These are phyloP conservation scores for Avahi laniger DNA, from an alignment of 2,797 vertebrate species.

Conservation along the genomic window DNA sequence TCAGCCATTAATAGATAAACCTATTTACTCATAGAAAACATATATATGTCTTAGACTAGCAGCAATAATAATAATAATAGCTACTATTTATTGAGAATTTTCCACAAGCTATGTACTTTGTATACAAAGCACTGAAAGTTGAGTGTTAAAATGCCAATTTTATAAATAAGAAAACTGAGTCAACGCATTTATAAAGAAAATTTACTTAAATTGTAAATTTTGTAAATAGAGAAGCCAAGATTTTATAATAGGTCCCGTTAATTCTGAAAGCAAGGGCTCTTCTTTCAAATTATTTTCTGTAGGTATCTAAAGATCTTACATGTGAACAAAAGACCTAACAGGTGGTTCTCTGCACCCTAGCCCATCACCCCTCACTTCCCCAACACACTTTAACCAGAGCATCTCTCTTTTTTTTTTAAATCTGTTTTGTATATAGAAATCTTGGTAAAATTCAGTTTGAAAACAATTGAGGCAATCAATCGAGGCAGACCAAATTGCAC, in stretches of 20 bases:
- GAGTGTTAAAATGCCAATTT: not conserved
- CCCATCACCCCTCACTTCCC: fast-evolving
- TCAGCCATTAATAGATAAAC: not conserved
- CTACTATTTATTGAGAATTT: not conserved
- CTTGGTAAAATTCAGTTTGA: not conserved
- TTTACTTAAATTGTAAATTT: not conserved
- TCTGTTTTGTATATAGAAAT: not conserved
- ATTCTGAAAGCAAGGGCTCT: not conserved
- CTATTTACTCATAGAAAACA: not conserved
- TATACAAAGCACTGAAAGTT: not conserved
- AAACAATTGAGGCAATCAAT: not conserved
- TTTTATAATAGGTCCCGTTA: not conserved
- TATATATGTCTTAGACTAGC: not conserved
- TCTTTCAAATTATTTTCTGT: not conserved
- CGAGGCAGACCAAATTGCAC: not conserved
- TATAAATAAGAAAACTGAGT: not conserved
- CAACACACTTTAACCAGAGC: not conserved
- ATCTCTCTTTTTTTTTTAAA: not conserved
- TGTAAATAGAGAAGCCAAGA: not conserved
- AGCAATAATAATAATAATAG: not conserved
- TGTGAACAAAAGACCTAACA: not conserved
- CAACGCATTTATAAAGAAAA: not conserved
- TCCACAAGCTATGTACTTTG: not conserved
- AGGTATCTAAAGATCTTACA: not conserved
- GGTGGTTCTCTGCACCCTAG: fast-evolving